Base-by-base conservation (phyloP, 2,888 invertebrate genomes). In the Drosophila melanosoma region DNA sequence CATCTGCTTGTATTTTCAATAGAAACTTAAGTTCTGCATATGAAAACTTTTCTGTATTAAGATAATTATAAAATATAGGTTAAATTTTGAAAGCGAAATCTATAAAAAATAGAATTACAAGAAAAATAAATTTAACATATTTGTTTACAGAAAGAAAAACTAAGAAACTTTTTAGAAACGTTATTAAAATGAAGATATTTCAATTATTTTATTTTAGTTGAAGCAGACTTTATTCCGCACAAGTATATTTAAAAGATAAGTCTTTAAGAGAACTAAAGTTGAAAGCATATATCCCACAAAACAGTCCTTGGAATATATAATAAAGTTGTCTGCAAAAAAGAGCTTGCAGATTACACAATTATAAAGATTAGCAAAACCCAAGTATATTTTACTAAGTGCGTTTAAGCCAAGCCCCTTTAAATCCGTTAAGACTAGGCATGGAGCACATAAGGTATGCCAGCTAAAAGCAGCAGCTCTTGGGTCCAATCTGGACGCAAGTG, bases 401-500 rank as follows among this genome's bases (percentile, higher is more conserved):
- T 23, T 45, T 45, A 15, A 45, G 12, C 45, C 23, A 23, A 45
- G 23, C 7, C 17, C 17, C 20, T 29, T n/a, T 5, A 56, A 20
- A 15, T 45, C 45, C 23, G 45, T 2, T 2, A 15, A 45, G 23
- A 23, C 45, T 8, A 45, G 7, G 15, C 45, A 7, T 20, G 20
- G 12, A 20, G 20, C 45, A 29, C 40, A 56, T 56, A 38, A 56
- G 8, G 45, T 26, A 26, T 11, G 26, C 26, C 29, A 57, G 20
- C 38, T 56, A 38, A 56, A n/a, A 6, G 38, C 11, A 29, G 7
- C 20, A 6, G 51, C 42, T 12, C 40, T 11, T 17, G 23, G 8
- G 49, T 4, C 17, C 33, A 65, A 69, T 54, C 56, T 56, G 32
- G n/a, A 3, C 17, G 32, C 45, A 53, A 56, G 17, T 35, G 15